Evolutionary conservation across 2,888 invertebrate species (phyloP).

Genomic region (Hyalella azteca): DNA sequence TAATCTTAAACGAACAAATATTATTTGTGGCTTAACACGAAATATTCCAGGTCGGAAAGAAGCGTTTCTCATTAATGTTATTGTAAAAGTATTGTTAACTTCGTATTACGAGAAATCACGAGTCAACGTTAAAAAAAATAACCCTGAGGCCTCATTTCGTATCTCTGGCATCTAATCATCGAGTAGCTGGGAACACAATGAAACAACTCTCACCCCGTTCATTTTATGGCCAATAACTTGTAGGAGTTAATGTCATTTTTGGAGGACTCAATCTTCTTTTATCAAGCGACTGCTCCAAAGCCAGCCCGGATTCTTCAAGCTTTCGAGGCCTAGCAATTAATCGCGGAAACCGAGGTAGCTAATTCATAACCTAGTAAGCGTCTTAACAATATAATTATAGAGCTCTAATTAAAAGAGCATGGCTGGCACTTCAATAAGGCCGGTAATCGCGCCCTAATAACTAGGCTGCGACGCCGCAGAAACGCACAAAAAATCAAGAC

Average conservation of each 20-base stretch:
- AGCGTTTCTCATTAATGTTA: no score
- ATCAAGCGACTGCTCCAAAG: not conserved
- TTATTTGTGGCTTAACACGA: no score
- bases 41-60: no score
- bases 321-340: not conserved
- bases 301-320: not conserved
- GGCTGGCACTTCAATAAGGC: conserved; percentile 36
- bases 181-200: conserved; percentile 5
- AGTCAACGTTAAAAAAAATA: not conserved
- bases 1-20: no score
- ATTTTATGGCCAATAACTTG: conserved; percentile 3
- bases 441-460: conserved; percentile 16
- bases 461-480: not conserved
- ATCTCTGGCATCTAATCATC: not conserved
- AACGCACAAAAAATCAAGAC: not conserved
- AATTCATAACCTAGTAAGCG: conserved; percentile 15
- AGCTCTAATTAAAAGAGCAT: conserved; percentile 36
- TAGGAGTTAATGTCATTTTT: conserved; percentile 5
- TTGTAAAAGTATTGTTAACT: no score
- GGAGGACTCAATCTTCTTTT: not conserved
- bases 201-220: not conserved
- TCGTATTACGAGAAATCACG: no score
- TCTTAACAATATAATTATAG: conserved; percentile 33
- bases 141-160: not conserved
- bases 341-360: conserved; percentile 24